Percentiles rank a stretch among this genome's conserved stretches.
phyloP scores from a whole-genome alignment of 2,888 invertebrate genomes.

The Lomographa bimaculata region DNA sequence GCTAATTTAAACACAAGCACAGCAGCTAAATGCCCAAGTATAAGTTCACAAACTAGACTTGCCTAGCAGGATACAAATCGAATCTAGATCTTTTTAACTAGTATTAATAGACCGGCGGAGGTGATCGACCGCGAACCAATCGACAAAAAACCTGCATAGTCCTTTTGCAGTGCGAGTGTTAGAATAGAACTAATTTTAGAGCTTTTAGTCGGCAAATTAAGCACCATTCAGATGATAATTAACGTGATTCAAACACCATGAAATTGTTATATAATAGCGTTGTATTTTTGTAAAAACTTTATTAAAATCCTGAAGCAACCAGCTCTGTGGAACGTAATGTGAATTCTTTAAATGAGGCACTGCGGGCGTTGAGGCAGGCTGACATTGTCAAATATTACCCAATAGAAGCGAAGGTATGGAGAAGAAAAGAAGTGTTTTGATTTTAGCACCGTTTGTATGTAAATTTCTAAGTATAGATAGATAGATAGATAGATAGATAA shows the following conservation, averaged over 20 bases:
- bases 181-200: conserved; percentile 19
- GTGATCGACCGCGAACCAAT: conserved; percentile 43
- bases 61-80: conserved; percentile 24
- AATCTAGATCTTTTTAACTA: conserved; percentile 36
- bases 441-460: too few relatives aligned
- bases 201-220: conserved; percentile 15
- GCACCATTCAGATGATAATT: conserved; percentile 6
- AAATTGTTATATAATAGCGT: conserved; percentile 10
- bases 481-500: too few relatives aligned
- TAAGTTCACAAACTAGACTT: conserved; percentile 17
- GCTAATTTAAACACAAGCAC: too few relatives aligned
- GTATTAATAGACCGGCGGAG: conserved; percentile 41
- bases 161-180: conserved; percentile 25
- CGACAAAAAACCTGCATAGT: conserved; percentile 39
- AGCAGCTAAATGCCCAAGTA: too few relatives aligned
- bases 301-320: too few relatives aligned
- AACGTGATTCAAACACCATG: conserved; percentile 18
- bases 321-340: too few relatives aligned
- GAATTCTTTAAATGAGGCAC: too few relatives aligned
- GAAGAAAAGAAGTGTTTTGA: too few relatives aligned
- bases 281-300: not conserved
- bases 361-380: too few relatives aligned
- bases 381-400: too few relatives aligned
- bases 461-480: too few relatives aligned
- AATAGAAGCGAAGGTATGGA: too few relatives aligned